Evolutionary conservation across 2,888 invertebrate genomes (phyloP), one percentile per base, ranked within the genome.

Genomic region (Tenthredo distinguenda): DNA sequence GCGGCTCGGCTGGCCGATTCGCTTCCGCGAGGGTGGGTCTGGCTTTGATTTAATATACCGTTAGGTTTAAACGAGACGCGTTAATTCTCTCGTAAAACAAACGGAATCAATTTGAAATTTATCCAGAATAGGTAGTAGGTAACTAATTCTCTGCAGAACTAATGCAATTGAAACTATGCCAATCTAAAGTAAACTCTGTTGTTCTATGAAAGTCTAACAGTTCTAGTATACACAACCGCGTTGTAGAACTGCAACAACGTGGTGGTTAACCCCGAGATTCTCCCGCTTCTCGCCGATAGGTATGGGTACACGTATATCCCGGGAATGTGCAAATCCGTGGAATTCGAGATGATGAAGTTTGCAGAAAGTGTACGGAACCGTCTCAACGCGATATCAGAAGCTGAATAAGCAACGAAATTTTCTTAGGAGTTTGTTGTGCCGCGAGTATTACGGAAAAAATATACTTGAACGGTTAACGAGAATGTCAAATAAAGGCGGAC

Each of bases 111-210:
- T 77, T 77, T 77, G 55, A 31, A 55, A 77, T 77, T 77, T 55
- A 77, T 50, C 77, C 34, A 55, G 31, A 77, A n/a, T 26, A 77
- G 55, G 50, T 34, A 34, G 34, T 74, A 26, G 26, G 26, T 26
- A 74, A 74, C 74, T 77, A 77, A 77, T 50, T 77, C 50, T 21
- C 7, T 9, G 77, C 26, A 77, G 77, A 77, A 77, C 77, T 77
- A 77, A 77, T 77, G 77, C 77, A 77, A 77, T 77, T 77, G 77
- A 77, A 77, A 77, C 77, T 77, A 50, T 34, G 50, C 77, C 77
- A 77, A 77, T 77, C 77, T 77, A 77, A 77, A 77, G 77, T 77
- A 31, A 77, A 77, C 77, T 77, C 55, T 55, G 55, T 77, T 77
- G 77, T 77, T 55, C 26, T 55, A 55, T 15, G 68, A 68, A 34